A percentile compares a stretch with the other conserved stretches of the same genome.
phyloP scores from a whole-genome alignment of 2,797 vertebrate genomes.

The Stomatorhinus walkeri region DNA sequence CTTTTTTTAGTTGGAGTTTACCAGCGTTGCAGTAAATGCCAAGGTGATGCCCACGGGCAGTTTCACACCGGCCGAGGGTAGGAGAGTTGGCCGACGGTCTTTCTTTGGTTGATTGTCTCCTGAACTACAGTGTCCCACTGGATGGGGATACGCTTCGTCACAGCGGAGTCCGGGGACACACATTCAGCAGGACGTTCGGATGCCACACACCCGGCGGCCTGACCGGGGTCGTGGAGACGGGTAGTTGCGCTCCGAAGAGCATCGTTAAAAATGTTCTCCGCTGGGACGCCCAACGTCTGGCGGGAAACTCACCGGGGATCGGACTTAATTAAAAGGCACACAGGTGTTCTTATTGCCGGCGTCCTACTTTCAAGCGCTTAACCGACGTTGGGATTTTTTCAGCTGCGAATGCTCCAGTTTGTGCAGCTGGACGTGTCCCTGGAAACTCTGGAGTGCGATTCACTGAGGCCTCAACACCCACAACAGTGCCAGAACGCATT shows the following conservation, averaged over 20 bases:
- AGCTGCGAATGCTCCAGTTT: background rate
- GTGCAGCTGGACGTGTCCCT: background rate
- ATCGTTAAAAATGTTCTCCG: background rate
- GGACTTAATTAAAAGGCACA: conserved; percentile 30
- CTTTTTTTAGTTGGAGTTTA: background rate
- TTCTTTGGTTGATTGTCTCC: background rate
- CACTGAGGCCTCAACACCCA: background rate
- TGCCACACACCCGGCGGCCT: background rate
- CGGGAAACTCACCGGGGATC: conserved; percentile 24
- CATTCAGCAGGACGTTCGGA: background rate
- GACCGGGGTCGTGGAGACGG: background rate
- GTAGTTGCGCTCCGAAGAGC: background rate
- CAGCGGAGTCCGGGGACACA: background rate
- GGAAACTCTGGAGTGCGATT: background rate
- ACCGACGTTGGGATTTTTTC: conserved; percentile 19
- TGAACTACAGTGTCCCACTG: background rate
- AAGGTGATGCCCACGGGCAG: background rate
- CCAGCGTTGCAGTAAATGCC: background rate
- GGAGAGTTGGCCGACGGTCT: background rate
- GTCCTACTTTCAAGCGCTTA: conserved; percentile 29
- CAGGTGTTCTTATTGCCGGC: conserved; percentile 23
- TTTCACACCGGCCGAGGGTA: background rate
- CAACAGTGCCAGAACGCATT: background rate
- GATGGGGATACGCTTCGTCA: background rate
- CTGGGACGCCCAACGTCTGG: background rate